Conservation (phyloP, 1,140 invertebrate species). For the Grapholita molesta region DNA sequence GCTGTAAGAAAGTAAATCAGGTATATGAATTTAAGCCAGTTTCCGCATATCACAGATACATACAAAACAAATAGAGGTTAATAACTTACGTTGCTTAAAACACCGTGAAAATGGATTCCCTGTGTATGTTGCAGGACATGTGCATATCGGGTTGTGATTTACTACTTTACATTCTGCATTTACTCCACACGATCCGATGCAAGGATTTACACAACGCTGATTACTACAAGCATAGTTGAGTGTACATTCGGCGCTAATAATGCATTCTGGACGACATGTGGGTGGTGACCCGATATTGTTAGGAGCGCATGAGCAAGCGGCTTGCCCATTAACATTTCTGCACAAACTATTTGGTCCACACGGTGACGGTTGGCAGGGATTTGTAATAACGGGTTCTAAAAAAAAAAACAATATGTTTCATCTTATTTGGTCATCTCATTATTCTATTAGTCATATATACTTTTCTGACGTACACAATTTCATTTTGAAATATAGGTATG, state of each 20-base stretch:
- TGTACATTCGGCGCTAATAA: conserved; percentile 79
- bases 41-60: not conserved
- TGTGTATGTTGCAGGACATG: conserved; percentile 78
- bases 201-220: conserved; percentile 81
- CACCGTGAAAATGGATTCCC: conserved; percentile 83
- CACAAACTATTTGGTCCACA: conserved; percentile 83
- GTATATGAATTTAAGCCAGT: not conserved
- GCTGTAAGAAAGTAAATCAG: conserved; percentile 35
- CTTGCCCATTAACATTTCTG: conserved; percentile 80
- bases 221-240: conserved; percentile 79
- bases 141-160: conserved; percentile 84
- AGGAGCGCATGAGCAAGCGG: conserved; percentile 82
- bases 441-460: no score
- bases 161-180: conserved; percentile 81
- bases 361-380: conserved; percentile 80
- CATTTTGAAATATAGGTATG: no score
- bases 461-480: no score
- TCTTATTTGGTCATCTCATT: not conserved
- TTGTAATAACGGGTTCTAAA: conserved; percentile 64
- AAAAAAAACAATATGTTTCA: conserved; percentile 16
- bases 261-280: conserved; percentile 80
- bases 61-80: not conserved
- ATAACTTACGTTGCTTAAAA: conserved; percentile 78
- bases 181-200: conserved; percentile 81
- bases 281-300: conserved; percentile 81